Percentiles rank a stretch among this genome's conserved stretches.
Evolutionary conservation across 2,113 vertebrate genomes (phyloP).

Genomic region (Python bivittatus): DNA sequence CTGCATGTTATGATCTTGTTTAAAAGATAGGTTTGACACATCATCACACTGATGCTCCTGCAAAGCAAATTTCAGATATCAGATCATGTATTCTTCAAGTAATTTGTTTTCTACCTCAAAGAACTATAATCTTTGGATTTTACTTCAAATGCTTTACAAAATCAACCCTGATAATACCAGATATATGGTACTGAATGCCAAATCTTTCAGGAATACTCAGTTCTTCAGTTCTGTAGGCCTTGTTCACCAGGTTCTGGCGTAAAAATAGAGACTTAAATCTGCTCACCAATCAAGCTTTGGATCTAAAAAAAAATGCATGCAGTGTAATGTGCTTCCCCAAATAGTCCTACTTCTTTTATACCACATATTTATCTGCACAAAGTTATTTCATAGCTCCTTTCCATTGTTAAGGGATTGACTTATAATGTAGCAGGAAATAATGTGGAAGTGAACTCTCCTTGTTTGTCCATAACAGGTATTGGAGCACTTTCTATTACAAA

Average conservation of each 20-base stretch:
- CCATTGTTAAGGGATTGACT: not conserved
- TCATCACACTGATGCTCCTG: constrained; percentile 70
- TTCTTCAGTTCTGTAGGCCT: not conserved
- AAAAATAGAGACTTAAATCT: not conserved
- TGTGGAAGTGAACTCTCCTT: not conserved
- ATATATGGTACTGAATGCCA: not conserved
- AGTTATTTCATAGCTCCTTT: not conserved
- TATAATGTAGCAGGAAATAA: not conserved
- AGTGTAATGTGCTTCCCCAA: not conserved
- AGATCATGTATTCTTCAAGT: not conserved
- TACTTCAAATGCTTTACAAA: not conserved
- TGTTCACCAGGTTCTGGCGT: not conserved
- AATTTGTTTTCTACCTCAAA: not conserved
- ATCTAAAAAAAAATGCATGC: not conserved
- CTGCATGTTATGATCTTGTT: constrained; percentile 84
- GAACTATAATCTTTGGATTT: not conserved
- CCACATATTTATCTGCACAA: not conserved
- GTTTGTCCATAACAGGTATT: not conserved
- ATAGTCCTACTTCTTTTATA: not conserved
- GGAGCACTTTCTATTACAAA: not conserved
- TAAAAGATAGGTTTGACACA: constrained; percentile 79
- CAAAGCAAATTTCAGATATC: constrained; percentile 62
- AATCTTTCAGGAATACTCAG: not conserved
- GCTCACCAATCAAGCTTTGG: not conserved
- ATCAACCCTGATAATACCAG: not conserved